Evolutionary conservation across 2,113 vertebrate species (phyloP), one percentile per base, ranked within the genome.

Genomic region (Lophura nycthemera): DNA sequence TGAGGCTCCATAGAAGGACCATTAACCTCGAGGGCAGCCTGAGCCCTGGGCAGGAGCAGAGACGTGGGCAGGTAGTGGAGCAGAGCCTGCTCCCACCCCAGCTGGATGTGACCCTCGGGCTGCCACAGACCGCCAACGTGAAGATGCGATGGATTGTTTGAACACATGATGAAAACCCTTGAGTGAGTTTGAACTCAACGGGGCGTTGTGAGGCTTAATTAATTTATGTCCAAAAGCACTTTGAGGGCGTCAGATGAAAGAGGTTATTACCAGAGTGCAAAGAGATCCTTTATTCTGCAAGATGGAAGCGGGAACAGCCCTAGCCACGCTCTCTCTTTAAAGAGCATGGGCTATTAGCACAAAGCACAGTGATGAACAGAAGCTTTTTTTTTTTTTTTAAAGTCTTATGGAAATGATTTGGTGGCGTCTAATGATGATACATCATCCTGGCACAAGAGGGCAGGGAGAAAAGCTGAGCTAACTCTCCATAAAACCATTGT

Each of bases 161-260:
- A 93, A 64, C 42, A 6, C 22, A 18, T 3, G 20, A 72, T 92
- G 64, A 83, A 83, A 91, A 74, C 64, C 67, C 78, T 63, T 3
- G 64, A 17, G 60, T 63, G 89, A 93, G 89, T 57, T 66, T 47
- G 61, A 91, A 60, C 94, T 72, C 89, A 64, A 43, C 17, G 50
- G 87, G 79, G 90, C 64, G 82, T 81, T 89, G 85, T 40, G 93
- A 90, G 74, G 52, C 47, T 92, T 95, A 80, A 95, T 96, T 95
- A 93, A 93, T 96, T 92, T 45, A 34, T 56, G 91, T 93, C 91
- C 94, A 80, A 89, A 77, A 94, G 94, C 69, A 78, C 89, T 93
- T 67, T 8, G 82, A 88, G 95, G 79, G 60, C 1, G 0, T 64
- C 85, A 87, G 69, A 92, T 95, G 79, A 95, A 93, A 92, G 89